Evolutionary conservation across 2,113 vertebrate genomes (phyloP), one percentile per base, ranked within the genome.

Genomic region (Uria aalge): DNA sequence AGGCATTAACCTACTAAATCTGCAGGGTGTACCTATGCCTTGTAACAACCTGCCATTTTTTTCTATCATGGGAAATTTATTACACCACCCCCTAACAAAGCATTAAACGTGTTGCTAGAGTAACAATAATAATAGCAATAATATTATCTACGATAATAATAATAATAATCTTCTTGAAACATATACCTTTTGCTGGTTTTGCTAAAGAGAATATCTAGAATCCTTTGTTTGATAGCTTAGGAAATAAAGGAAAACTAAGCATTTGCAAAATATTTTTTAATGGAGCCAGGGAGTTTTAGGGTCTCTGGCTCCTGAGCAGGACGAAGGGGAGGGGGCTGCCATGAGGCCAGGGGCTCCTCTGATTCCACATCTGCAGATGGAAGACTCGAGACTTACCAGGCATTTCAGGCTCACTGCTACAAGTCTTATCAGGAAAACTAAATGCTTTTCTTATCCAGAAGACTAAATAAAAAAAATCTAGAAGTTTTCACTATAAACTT

Each of bases 1-100:
- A 85, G 92, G 50, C 55, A 87, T 71, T 73, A 80, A 75, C 16
- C 43, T 80, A 80, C 82, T 77, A 86, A 82, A 94, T 43, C 40
- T 60, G 18, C 38, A 60, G 15, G 24, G 66, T 57, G n/a, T 78
- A 86, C 12, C 32, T 36, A 66, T 47, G n/a, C 56, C n/a, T 72
- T 77, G 53, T 48, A 94, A 91, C 63, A 89, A 62, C 38, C 16
- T 45, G 20, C 40, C 48, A 69, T 64, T 38, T 81, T 96, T 87
- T 85, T 52, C 24, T 53, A 71, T 78, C 27, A 56, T 63, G 59
- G 71, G 80, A 94, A 94, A 36, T 76, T 75, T 91, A 91, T 95
- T 41, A 94, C 89, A 90, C 75, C 85, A 45, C 34, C 67, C 91
- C 47, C 63, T 85, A 95, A 85, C 60, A 96, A 95, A 96, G 93